Conservation (phyloP, 2,113 vertebrate species). For the Puntigrus tetrazona region DNA sequence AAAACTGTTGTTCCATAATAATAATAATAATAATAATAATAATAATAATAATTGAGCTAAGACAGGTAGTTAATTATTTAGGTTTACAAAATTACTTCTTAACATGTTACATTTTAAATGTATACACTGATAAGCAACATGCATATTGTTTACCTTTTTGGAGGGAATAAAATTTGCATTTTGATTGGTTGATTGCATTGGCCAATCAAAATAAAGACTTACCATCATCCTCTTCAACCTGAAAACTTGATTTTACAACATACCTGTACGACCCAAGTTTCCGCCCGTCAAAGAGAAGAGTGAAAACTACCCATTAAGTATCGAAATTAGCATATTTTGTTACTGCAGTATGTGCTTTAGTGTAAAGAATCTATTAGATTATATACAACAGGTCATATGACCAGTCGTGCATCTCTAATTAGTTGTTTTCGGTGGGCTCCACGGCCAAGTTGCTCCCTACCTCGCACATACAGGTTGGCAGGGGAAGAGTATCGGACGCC, state of each 20-base stretch:
- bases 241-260: constrained; percentile 62
- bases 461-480: constrained; percentile 99
- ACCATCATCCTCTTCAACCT: constrained; percentile 75
- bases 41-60: background rate
- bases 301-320: background rate
- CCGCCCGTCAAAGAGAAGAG: constrained; percentile 38
- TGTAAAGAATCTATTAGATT: background rate
- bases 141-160: constrained; percentile 14
- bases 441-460: constrained; percentile 86
- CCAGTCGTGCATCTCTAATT: background rate
- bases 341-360: background rate
- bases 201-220: constrained; percentile 78
- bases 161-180: constrained; percentile 56
- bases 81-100: background rate
- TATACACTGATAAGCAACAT: background rate
- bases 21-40: background rate
- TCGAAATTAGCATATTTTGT: background rate
- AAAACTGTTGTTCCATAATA: constrained; percentile 56
- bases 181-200: constrained; percentile 68
- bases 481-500: constrained; percentile 97
- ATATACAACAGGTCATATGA: constrained; percentile 1
- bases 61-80: background rate
- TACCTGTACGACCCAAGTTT: constrained; percentile 51
- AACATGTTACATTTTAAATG: background rate
- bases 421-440: constrained; percentile 55